A percentile compares a stretch with the other conserved stretches of the same genome.
Evolutionary conservation across 92 coral and sea anemone genomes (phyloP).

Genomic region (Palythoa grandis): DNA sequence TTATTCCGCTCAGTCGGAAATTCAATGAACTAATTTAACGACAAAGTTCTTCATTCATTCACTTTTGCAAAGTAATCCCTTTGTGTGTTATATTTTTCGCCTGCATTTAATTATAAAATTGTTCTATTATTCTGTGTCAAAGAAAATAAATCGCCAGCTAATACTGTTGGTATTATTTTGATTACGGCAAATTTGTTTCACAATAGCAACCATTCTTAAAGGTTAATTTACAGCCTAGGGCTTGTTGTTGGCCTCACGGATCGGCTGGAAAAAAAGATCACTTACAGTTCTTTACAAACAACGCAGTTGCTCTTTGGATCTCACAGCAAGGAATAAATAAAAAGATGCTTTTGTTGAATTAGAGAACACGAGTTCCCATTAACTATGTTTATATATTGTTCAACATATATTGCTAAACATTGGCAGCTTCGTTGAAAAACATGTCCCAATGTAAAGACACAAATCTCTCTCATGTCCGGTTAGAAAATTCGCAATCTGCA

Average conservation of each 20-base stretch:
- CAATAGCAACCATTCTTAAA: constrained; percentile 69
- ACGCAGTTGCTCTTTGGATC: not conserved
- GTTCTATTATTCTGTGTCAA: constrained; percentile 76
- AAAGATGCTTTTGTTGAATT: constrained; percentile 30
- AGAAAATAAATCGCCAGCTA: constrained; percentile 70
- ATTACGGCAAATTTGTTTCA: constrained; percentile 68
- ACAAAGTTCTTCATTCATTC: constrained; percentile 38
- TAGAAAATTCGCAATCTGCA: constrained; percentile 11
- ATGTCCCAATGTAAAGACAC: constrained; percentile 23
- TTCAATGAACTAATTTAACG: constrained; percentile 46
- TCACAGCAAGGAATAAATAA: constrained; percentile 30
- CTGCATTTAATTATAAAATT: constrained; percentile 81
- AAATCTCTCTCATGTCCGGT: constrained; percentile 21
- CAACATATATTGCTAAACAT: not conserved
- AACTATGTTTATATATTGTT: constrained; percentile 12
- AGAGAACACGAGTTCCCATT: constrained; percentile 11
- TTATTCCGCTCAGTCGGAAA: constrained; percentile 48
- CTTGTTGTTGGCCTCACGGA: constrained; percentile 30
- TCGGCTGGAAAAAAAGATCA: not conserved
- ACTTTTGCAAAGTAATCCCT: constrained; percentile 38
- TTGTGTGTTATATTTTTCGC: constrained; percentile 47
- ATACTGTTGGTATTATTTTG: constrained; percentile 75
- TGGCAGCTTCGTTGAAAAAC: constrained; percentile 11
- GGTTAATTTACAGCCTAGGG: constrained; percentile 65
- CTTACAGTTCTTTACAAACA: not conserved